Conservation (phyloP, 2,797 vertebrate genomes). For the Acipenser transmontanus region DNA sequence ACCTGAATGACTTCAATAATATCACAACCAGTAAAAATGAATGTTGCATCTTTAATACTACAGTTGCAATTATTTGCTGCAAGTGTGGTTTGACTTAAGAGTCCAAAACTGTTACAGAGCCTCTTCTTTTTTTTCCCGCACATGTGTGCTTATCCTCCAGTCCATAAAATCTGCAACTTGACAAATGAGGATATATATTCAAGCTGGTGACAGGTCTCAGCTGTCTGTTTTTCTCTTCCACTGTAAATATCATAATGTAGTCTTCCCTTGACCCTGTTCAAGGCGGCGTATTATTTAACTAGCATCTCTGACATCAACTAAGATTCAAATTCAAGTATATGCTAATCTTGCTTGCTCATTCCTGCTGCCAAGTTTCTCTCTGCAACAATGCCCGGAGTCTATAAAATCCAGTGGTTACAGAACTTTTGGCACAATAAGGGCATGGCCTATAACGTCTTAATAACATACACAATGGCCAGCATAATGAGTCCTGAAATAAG, state of each 20-base stretch:
- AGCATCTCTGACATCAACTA: not conserved
- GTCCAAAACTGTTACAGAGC: not conserved
- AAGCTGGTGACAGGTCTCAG: conserved; percentile 36
- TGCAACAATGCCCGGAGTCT: conserved; percentile 7
- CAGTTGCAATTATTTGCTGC: conserved; percentile 21
- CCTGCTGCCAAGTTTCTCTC: conserved; percentile 41
- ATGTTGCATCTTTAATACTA: conserved; percentile 34
- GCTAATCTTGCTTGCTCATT: conserved; percentile 31
- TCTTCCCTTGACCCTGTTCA: conserved; percentile 3
- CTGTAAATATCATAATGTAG: conserved; percentile 15
- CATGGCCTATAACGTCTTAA: conserved; percentile 32
- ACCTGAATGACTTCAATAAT: not conserved
- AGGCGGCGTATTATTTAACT: not conserved
- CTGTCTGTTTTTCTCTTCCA: conserved; percentile 27
- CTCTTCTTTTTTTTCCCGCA: conserved; percentile 1
- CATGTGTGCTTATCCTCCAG: conserved; percentile 7
- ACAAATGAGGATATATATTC: conserved; percentile 15
- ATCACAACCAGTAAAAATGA: conserved; percentile 13
- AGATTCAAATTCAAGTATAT: conserved; percentile 40
- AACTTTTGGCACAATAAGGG: conserved; percentile 80
- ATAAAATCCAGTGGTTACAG: conserved; percentile 38
- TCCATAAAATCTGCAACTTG: conserved; percentile 1
- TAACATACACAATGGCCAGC: conserved; percentile 24
- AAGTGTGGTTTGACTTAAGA: conserved; percentile 16
- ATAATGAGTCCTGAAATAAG: not conserved